phyloP scores from a whole-genome alignment of 2,113 vertebrate species.

The Cheirogaleus medius region DNA sequence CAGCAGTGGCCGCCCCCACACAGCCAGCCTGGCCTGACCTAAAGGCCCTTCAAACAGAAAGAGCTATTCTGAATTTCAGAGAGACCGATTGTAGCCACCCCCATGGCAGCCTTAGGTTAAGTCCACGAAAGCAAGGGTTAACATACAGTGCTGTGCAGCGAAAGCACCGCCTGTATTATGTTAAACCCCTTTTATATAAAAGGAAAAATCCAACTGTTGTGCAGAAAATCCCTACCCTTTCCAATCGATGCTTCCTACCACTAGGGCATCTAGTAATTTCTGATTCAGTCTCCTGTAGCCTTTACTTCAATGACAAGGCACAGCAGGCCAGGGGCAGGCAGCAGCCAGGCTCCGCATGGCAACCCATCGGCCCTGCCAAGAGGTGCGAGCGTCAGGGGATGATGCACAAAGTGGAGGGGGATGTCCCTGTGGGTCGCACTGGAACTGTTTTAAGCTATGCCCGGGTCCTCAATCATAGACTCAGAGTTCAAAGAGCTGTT shows the following conservation, averaged over 20 bases:
- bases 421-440: conserved; percentile 1
- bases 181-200: conserved; percentile 87
- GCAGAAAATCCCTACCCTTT: conserved; percentile 89
- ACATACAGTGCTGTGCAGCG: conserved; percentile 58
- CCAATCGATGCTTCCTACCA: conserved; percentile 91
- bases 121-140: conserved; percentile 77
- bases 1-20: neutral
- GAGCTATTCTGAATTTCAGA: conserved; percentile 33
- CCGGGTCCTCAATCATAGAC: conserved; percentile 87
- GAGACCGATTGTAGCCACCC: neutral
- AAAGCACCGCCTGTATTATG: conserved; percentile 84
- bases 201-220: conserved; percentile 90
- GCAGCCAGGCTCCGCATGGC: conserved; percentile 63
- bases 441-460: conserved; percentile 78
- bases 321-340: conserved; percentile 85
- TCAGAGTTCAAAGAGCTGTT: conserved; percentile 84
- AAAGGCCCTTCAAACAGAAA: conserved; percentile 55
- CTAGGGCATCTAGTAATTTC: conserved; percentile 89
- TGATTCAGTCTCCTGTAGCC: conserved; percentile 85
- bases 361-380: conserved; percentile 54
- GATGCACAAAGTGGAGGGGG: conserved; percentile 1
- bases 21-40: conserved; percentile 53
- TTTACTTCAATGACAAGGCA: conserved; percentile 90
- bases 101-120: conserved; percentile 44
- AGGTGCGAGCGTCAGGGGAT: neutral